Evolutionary conservation across 1,140 invertebrate genomes (phyloP), one percentile per base, ranked within the genome.

Genomic region (Xylocopa sonorina): DNA sequence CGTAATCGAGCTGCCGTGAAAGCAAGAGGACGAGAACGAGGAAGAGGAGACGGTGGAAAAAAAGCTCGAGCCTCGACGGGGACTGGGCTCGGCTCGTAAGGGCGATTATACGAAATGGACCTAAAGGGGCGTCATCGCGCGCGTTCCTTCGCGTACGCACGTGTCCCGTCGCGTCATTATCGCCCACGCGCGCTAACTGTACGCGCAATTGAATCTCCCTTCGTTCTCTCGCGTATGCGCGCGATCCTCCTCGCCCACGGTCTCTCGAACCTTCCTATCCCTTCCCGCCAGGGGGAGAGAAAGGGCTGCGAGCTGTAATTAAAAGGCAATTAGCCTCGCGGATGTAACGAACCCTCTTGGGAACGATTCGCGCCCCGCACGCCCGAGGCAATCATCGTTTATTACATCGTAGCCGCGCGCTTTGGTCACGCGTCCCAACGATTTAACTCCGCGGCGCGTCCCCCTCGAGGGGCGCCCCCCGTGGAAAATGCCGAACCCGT

Each of bases 101-200:
- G 67, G 46, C 82, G 55, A 82, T 82, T 83, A 68, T 71, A 68
- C 29, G 69, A 68, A 63, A 83, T 32, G 81, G 75, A 67, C 50
- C 68, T 9, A 71, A 74, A 77, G 73, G 67, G 46, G 74, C 71
- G 62, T 57, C 43, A 50, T n/a, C n/a, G 51, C 55, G 46, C 38
- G 67, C 63, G 72, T 87, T 85, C 85, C 78, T 82, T 76, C 68
- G 43, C 77, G 81, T 82, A 84, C 83, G 78, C 64, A 83, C 72
- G 87, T 68, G 81, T 77, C 64, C 32, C 73, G 82, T 85, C 74
- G 55, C 71, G 84, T 90, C 88, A 90, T 91, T 90, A 90, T 88
- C 89, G 89, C 89, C 90, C 87, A 91, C 90, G 87, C 87, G 75
- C 73, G 76, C 79, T 90, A 90, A 90, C 87, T 89, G 88, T 87